Evolutionary conservation across 2,113 vertebrate species (phyloP).

Genomic region (Felis chaus): DNA sequence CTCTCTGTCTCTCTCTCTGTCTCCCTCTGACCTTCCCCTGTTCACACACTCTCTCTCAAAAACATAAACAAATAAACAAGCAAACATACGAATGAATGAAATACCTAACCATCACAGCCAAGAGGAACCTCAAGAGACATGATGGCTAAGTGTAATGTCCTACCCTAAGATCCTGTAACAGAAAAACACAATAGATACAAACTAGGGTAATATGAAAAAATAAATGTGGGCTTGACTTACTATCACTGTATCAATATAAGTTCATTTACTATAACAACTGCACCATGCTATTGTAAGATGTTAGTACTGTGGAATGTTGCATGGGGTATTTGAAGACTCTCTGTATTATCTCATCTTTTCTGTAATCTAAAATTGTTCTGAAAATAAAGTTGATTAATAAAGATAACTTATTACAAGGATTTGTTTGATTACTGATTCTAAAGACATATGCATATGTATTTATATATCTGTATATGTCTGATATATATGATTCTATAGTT

Average conservation of each 20-base stretch:
- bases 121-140: neutral
- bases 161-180: neutral
- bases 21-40: neutral
- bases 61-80: neutral
- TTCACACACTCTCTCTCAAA: neutral
- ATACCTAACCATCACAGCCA: neutral
- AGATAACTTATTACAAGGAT: neutral
- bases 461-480: no score
- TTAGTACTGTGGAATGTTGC: neutral
- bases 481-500: no score
- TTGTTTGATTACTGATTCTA: neutral
- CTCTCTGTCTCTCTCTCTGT: neutral
- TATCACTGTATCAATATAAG: neutral
- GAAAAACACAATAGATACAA: neutral
- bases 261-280: neutral
- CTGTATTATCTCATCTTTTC: neutral
- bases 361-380: neutral
- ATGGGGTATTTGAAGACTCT: neutral
- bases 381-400: neutral
- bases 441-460: neutral
- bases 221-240: neutral
- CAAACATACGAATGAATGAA: neutral
- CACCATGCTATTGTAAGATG: neutral
- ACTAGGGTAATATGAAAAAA: neutral
- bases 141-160: neutral